Evolutionary conservation across 2,797 vertebrate genomes (phyloP).

Genomic region (Limnodromus scolopaceus): DNA sequence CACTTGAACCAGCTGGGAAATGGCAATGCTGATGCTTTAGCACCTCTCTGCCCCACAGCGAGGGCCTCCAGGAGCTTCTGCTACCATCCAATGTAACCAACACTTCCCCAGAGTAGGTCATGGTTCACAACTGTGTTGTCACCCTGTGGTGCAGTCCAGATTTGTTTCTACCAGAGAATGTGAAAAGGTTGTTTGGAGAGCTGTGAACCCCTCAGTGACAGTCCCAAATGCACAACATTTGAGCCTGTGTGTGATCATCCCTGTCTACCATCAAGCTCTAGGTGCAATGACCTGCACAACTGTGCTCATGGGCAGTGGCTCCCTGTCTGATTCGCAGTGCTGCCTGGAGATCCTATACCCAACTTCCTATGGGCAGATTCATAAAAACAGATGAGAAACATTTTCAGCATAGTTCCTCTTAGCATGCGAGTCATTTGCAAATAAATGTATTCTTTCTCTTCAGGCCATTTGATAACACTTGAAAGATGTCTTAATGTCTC

Average conservation of each 20-base stretch:
- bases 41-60: fast-evolving
- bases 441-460: neutral
- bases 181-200: neutral
- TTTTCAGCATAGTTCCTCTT: neutral
- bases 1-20: neutral
- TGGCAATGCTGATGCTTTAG: neutral
- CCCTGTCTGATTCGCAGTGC: neutral
- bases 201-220: neutral
- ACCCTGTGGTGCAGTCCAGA: neutral
- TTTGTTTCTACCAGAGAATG: neutral
- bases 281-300: neutral
- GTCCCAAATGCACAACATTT: neutral
- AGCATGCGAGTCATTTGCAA: neutral
- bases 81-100: fast-evolving
- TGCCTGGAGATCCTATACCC: neutral
- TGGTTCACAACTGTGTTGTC: neutral
- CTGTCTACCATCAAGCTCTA: neutral
- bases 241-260: no score
- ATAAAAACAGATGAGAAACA: neutral
- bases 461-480: neutral
- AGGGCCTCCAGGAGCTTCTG: neutral
- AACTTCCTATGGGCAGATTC: neutral
- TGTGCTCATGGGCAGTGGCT: neutral
- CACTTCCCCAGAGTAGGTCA: neutral
- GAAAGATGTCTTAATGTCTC: neutral